Base-by-base conservation (phyloP, 1,140 invertebrate genomes). In the Homarus americanus region DNA sequence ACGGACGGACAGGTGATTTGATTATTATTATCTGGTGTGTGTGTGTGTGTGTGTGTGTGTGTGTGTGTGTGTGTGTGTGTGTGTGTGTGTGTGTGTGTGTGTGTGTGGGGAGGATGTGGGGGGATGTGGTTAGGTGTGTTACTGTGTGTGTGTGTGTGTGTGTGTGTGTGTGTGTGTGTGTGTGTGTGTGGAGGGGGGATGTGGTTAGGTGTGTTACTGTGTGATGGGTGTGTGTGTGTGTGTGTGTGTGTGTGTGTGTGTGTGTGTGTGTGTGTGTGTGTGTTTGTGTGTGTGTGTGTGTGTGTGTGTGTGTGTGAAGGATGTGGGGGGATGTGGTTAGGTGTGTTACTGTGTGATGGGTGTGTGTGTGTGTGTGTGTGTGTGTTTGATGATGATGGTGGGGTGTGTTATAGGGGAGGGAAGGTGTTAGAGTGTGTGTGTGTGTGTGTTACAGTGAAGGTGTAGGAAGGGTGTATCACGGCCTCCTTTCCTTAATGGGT, bases 11-110 rank as follows among this genome's bases (percentile, higher is more conserved):
- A 34, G n/a, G 78, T 24, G 78, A 80, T 41, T 32, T 34, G n/a
- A n/a, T n/a, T n/a, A n/a, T n/a, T n/a, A n/a, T n/a, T n/a, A n/a
- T n/a, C n/a, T n/a, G 53, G 53, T 1, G 53, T 20, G 82, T 10
- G 82, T 12, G 82, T 66, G 63, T 41, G 32, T 41, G 63, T 17
- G 20, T n/a, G 82, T 66, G 38, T 41, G 34, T 49, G 83, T 41
- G 40, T 2, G 1, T 0, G 24, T 17, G 41, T 36, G 73, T 36
- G 7, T 20, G 73, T 28, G 73, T n/a, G n/a, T n/a, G n/a, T n/a
- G n/a, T n/a, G n/a, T n/a, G n/a, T n/a, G n/a, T n/a, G 40, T 76
- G 34, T 28, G 12, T 24, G 17, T 5, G 34, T 36, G 17, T 7
- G 73, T 28, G 24, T 4, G 53, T 15, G 12, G 12, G 44, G 44